Conservation (phyloP, 1,140 invertebrate genomes). For the Thalassaphorura encarpata region DNA sequence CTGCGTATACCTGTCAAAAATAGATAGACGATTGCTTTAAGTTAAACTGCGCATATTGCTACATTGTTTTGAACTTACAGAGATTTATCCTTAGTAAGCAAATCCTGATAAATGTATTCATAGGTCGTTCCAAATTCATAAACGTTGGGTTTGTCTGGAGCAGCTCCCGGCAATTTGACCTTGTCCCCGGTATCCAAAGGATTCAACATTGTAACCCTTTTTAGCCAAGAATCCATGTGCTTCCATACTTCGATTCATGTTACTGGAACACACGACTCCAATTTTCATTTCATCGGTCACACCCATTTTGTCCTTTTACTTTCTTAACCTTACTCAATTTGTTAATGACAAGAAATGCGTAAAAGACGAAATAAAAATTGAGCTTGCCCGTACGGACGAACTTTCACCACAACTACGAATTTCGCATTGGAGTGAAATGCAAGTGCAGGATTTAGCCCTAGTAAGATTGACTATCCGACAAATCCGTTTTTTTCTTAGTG, state of each 20-base stretch:
- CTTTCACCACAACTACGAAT: too few species aligned
- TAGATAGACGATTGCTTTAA: background rate
- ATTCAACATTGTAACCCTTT: constrained; percentile 91
- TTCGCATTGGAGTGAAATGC: too few species aligned
- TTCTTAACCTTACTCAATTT: too few species aligned
- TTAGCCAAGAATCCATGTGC: constrained; percentile 93
- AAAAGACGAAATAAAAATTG: too few species aligned
- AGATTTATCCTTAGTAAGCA: constrained; percentile 74
- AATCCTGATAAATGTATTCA: constrained; percentile 94
- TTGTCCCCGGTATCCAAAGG: constrained; percentile 96
- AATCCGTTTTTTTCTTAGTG: too few species aligned
- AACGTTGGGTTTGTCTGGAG: constrained; percentile 90
- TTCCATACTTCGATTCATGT: constrained; percentile 99
- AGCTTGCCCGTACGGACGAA: too few species aligned
- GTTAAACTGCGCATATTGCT: background rate
- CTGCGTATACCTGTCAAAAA: constrained; percentile 74
- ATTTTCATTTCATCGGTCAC: constrained; percentile 48
- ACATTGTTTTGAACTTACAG: constrained; percentile 47
- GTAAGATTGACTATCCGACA: too few species aligned
- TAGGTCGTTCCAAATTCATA: constrained; percentile 97
- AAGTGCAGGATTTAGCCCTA: too few species aligned
- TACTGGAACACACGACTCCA: constrained; percentile 96
- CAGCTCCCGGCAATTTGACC: constrained; percentile 79
- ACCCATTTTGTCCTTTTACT: too few species aligned
- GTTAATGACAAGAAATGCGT: too few species aligned